Percentiles rank a stretch among this genome's conserved stretches.
Conservation (phyloP, 1,140 invertebrate species). For the Anthonomus grandis region DNA sequence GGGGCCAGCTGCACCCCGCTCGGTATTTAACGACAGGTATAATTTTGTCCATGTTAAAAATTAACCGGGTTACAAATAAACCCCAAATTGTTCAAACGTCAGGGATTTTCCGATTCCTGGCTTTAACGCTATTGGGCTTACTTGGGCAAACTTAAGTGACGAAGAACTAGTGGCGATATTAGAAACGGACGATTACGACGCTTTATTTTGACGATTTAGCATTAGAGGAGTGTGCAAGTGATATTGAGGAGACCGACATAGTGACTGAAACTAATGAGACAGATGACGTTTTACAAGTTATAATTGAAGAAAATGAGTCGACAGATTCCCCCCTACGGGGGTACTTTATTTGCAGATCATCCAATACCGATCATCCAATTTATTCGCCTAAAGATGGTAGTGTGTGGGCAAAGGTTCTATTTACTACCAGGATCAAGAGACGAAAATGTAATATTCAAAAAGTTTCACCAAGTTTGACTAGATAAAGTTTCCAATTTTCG, state of each 20-base stretch:
- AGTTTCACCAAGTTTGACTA: too few relatives aligned
- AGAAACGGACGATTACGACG: constrained; percentile 11
- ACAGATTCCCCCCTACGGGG: constrained; percentile 14
- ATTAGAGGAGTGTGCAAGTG: constrained; percentile 14
- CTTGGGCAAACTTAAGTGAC: background rate
- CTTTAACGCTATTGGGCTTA: background rate
- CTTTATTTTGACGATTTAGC: constrained; percentile 5
- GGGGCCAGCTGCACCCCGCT: background rate
- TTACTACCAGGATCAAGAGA: background rate
- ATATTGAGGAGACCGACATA: constrained; percentile 6
- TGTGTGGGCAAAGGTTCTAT: constrained; percentile 1
- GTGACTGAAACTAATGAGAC: constrained; percentile 15
- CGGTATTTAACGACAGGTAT: too few relatives aligned
- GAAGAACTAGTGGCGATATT: constrained; percentile 20
- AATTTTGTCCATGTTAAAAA: too few relatives aligned
- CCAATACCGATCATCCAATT: background rate
- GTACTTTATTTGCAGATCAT: constrained; percentile 14
- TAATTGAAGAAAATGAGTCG: constrained; percentile 13
- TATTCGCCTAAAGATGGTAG: too few relatives aligned
- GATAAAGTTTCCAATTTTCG: background rate
- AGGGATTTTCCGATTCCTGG: constrained; percentile 3
- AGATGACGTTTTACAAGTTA: constrained; percentile 8
- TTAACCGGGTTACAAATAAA: too few relatives aligned
- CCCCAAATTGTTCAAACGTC: background rate
- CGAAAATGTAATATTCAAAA: too few relatives aligned